phyloP scores from a whole-genome alignment of 2,888 invertebrate genomes.

The Phytoseiulus persimilis region DNA sequence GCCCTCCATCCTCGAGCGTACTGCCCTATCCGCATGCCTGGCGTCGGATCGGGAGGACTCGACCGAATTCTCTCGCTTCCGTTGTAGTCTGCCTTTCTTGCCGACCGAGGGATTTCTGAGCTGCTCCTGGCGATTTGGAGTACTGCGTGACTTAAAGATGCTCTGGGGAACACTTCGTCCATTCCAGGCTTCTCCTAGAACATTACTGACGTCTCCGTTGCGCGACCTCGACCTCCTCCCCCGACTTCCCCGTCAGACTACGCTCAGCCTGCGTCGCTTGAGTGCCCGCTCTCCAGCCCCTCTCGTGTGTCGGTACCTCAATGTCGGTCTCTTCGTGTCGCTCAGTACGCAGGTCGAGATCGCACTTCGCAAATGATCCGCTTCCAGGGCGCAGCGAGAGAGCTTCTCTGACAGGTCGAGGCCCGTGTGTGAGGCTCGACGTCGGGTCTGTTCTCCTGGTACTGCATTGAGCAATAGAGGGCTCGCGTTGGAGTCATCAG shows the following conservation, averaged over 20 bases:
- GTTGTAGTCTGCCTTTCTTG: not conserved
- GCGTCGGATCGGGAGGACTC: not conserved
- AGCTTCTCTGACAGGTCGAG: no score
- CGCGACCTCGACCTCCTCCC: not conserved
- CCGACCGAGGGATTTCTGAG: not conserved
- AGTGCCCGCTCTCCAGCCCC: not conserved
- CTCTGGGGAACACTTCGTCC: not conserved
- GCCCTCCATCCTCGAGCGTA: no score
- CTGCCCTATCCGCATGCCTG: not conserved
- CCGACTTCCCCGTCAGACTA: not conserved
- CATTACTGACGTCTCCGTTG: not conserved
- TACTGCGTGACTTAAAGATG: not conserved
- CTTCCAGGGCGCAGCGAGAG: not conserved
- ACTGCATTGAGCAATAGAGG: not conserved
- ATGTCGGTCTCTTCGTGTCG: not conserved
- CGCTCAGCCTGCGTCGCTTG: not conserved
- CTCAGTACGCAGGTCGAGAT: not conserved
- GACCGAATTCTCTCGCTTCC: not conserved
- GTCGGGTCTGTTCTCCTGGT: not conserved
- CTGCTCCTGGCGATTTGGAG: not conserved
- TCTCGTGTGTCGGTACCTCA: not conserved
- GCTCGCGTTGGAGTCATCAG: not conserved
- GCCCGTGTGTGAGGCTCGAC: not conserved
- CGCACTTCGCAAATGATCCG: not conserved
- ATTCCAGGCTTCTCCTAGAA: not conserved